A percentile compares a stretch with the other conserved stretches of the same genome.
phyloP scores from a whole-genome alignment of 2,888 invertebrate genomes.

The Cryptocephalus primarius region DNA sequence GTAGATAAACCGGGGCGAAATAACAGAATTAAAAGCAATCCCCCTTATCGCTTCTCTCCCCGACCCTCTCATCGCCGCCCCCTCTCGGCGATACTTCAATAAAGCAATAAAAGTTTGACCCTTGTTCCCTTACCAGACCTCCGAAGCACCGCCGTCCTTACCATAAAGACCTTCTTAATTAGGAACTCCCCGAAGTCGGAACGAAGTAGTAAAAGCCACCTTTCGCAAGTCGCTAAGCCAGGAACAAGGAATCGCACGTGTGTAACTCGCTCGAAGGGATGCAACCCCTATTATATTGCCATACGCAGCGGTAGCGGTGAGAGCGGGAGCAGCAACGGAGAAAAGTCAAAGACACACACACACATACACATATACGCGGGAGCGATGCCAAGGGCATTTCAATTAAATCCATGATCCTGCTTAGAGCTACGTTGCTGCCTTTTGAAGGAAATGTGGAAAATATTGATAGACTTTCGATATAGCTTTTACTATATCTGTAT shows the following conservation, averaged over 20 bases:
- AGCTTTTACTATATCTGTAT: no score
- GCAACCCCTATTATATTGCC: background rate
- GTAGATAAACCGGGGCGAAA: no score
- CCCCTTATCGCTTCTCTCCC: no score
- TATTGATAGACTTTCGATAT: no score
- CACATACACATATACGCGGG: no score
- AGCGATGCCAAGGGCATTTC: slow-evolving; percentile 27
- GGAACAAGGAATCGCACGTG: background rate
- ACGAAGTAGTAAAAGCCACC: background rate
- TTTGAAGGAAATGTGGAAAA: no score
- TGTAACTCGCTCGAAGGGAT: background rate
- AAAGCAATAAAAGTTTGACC: background rate
- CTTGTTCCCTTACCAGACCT: background rate
- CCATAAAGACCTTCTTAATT: background rate
- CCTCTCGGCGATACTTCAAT: no score
- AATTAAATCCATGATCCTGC: slow-evolving; percentile 19
- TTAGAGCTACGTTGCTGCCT: no score
- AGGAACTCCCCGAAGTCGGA: background rate
- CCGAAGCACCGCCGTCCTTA: background rate
- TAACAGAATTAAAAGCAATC: no score
- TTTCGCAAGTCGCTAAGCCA: background rate
- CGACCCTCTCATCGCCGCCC: no score
- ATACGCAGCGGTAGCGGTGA: background rate
- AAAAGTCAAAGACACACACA: slow-evolving; percentile 23
- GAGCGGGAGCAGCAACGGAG: background rate